Base-by-base conservation (phyloP, 2,113 vertebrate genomes). In the Tyrannus savana region DNA sequence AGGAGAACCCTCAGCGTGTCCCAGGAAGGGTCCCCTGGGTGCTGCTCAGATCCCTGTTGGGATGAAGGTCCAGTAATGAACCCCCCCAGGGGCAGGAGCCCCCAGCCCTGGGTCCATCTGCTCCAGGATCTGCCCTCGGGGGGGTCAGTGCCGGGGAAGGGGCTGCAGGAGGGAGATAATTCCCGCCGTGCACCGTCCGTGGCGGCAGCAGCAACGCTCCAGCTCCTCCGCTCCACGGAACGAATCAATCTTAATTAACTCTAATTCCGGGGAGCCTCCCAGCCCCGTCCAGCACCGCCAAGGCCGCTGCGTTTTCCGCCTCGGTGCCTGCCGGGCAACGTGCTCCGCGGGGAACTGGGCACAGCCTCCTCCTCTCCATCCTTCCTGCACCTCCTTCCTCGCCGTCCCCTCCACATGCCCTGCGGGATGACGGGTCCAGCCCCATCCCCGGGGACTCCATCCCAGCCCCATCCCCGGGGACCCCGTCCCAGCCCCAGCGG, bases 221-320 rank as follows among this genome's bases (percentile, higher is more conserved):
- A 49, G 91, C 66, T 91, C 91, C 56, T 69, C 85, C 13, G 49
- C 91, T 73, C 72, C 81, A 50, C 0, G 30, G 76, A 82, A 69
- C 8, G 25, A 95, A 89, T 82, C 84, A 85, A 93, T 86, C 91
- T 91, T 77, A 68, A 95, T 89, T 93, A 95, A 85, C 75, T 68
- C 84, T 64, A 77, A 78, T 78, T 73, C 88, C 6, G 55, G 37
- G 67, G 41, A 94, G 72, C 85, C 85, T 69, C 85, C 72, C 86
- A 67, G 73, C 52, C 77, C 77, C 5, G 3, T 2, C 84, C 83
- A 37, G 50, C 78, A 1, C 78, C 2, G n/a, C 66, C 66, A 17
- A 13, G 10, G 22, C 12, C 2, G 22, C 12, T 42, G 44, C 3
- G 12, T 49, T 81, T 88, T 85, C 91, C 41, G 47, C 94, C 84